These are phyloP conservation scores for Intellagama lesueurii DNA, from an alignment of 2,797 vertebrate genomes.

Conservation along the genomic window DNA sequence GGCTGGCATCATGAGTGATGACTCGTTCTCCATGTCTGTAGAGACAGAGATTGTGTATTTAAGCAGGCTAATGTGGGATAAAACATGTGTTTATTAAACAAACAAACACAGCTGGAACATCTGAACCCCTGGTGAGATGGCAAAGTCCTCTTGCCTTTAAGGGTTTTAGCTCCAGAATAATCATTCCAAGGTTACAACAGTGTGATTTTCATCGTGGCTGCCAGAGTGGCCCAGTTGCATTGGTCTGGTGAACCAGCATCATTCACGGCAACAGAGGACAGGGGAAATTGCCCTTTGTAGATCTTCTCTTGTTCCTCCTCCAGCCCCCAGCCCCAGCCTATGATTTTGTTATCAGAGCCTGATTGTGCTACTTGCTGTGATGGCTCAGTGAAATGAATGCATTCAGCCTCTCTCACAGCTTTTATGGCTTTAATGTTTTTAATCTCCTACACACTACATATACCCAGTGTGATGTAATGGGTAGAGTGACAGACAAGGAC, in stretches of 20 bases:
- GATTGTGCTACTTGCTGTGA: neutral
- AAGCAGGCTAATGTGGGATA: conserved; percentile 54
- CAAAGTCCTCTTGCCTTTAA: conserved; percentile 49
- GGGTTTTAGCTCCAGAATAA: conserved; percentile 53
- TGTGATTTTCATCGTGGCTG: conserved; percentile 26
- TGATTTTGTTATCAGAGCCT: neutral
- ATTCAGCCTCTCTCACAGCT: neutral
- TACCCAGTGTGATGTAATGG: neutral
- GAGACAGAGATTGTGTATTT: conserved; percentile 69
- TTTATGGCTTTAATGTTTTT: conserved; percentile 1
- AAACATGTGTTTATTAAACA: conserved; percentile 53
- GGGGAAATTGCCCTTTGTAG: conserved; percentile 29
- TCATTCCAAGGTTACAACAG: conserved; percentile 31
- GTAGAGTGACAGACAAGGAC: neutral
- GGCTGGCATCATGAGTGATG: conserved; percentile 62
- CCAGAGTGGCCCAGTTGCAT: conserved; percentile 17
- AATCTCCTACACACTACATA: neutral
- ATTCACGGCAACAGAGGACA: neutral
- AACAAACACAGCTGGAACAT: conserved; percentile 50
- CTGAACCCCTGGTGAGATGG: conserved; percentile 32
- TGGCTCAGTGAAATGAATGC: neutral
- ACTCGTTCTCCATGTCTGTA: conserved; percentile 54
- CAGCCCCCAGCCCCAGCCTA: neutral
- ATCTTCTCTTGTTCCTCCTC: neutral
- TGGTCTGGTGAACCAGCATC: conserved; percentile 29